Base-by-base conservation (phyloP, 2,888 invertebrate species). In the Lissonota sp. region DNA sequence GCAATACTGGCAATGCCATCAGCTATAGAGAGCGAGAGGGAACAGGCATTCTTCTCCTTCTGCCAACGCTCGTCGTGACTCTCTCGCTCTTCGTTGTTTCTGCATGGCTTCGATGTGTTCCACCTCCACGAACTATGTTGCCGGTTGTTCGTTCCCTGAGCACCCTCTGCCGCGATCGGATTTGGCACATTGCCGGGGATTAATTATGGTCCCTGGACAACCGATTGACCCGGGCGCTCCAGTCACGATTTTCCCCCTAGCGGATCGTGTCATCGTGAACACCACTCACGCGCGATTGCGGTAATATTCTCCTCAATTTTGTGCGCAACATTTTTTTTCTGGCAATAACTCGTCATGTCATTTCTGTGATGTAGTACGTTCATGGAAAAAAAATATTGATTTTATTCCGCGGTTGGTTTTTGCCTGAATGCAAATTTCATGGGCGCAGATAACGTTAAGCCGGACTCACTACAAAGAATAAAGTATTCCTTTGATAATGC, bases 171-270 rank as follows among this genome's bases (percentile, higher is more conserved):
- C 44, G 4, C 14, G 16, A 51, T 66, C 80, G 73, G 63, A 74
- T 80, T 80, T 83, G 83, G 83, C 80, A 83, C 74, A 78, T 67
- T 83, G 83, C 80, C 83, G 71, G 51, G 83, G 83, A 80, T 83
- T 83, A 83, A 83, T 83, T 83, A 83, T 83, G 78, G 79, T 80
- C 78, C 78, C 83, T 72, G 67, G 62, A 70, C 78, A 80, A 71
- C 55, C 46, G 57, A 75, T 78, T 77, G 72, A 64, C 77, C 62
- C 70, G 64, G 46, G 70, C 64, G 53, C 70, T 73, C 77, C 77
- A 69, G 69, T 81, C 73, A 73, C 73, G 77, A 73, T 81, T 81
- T 77, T 63, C 12, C 66, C 69, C 70, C 67, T 55, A 46, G 8
- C 26, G 6, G 14, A 57, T 49, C 44, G 26, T 12, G 14, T 53